These are phyloP conservation scores for Erebia epiphron DNA, from an alignment of 2,888 invertebrate genomes.

Conservation along the genomic window DNA sequence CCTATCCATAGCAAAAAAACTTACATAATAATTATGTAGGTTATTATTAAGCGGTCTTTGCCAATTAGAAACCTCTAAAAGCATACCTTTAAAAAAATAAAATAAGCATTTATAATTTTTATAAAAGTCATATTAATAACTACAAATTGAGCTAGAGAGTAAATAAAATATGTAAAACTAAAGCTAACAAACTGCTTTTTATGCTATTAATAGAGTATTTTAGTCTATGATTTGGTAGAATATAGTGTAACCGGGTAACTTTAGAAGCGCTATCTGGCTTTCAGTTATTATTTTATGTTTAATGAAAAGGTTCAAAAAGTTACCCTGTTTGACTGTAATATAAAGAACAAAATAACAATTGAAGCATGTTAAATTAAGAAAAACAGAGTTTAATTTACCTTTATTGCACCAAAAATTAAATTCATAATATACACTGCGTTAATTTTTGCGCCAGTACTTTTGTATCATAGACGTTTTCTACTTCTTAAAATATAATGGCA, in stretches of 20 bases:
- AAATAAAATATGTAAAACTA: slow-evolving; percentile 24
- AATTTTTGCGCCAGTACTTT: slow-evolving; percentile 6
- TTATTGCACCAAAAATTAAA: background rate
- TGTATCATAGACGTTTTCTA: slow-evolving; percentile 13
- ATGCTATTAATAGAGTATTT: slow-evolving; percentile 7
- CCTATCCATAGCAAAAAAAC: background rate
- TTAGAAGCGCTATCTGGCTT: no score
- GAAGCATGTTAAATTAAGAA: slow-evolving; percentile 2
- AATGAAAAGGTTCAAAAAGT: no score
- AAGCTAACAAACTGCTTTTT: slow-evolving; percentile 14
- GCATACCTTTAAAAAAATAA: background rate
- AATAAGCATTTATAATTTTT: background rate
- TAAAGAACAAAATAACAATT: slow-evolving; percentile 6
- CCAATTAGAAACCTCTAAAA: slow-evolving; percentile 8
- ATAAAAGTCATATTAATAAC: background rate
- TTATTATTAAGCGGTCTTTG: background rate
- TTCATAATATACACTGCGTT: background rate
- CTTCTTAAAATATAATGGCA: slow-evolving; percentile 13
- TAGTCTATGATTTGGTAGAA: slow-evolving; percentile 22
- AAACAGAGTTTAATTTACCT: background rate
- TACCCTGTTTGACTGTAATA: background rate
- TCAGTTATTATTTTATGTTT: no score
- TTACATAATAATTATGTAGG: background rate
- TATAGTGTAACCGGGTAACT: background rate
- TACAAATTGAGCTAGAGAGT: slow-evolving; percentile 21